A percentile compares a stretch with the other conserved stretches of the same genome.
phyloP scores from a whole-genome alignment of 2,888 invertebrate species.

The Adelognathus sp. region DNA sequence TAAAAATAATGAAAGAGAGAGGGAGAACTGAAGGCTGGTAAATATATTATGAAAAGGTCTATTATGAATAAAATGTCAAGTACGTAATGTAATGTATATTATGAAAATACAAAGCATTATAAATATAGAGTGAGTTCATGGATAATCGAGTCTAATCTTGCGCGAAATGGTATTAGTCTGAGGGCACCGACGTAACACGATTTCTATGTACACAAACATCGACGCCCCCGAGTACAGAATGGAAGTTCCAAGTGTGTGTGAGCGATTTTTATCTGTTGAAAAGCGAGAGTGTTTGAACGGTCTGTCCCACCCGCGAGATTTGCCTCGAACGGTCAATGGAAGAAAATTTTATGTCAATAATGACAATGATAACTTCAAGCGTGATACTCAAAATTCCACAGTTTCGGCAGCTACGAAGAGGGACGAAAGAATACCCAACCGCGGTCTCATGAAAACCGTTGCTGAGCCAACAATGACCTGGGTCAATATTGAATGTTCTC shows the following conservation, averaged over 20 bases:
- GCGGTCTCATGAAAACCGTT: constrained; percentile 33
- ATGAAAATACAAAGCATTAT: constrained; percentile 37
- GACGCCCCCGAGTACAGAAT: too few relatives aligned
- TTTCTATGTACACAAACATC: background rate
- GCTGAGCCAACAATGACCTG: constrained; percentile 55
- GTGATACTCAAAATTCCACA: background rate
- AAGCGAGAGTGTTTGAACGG: too few relatives aligned
- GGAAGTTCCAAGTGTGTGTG: too few relatives aligned
- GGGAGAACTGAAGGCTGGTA: too few relatives aligned
- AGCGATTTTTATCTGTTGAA: too few relatives aligned
- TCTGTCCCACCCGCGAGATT: background rate
- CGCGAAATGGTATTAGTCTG: constrained; percentile 65
- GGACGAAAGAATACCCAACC: constrained; percentile 37
- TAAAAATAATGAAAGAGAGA: too few relatives aligned
- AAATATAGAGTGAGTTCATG: constrained; percentile 68
- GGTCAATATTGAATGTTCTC: constrained; percentile 62
- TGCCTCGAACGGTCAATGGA: background rate
- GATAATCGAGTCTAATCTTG: constrained; percentile 67
- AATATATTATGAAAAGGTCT: too few relatives aligned
- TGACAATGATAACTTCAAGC: background rate
- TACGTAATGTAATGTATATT: background rate
- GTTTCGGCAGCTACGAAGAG: background rate
- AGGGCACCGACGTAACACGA: constrained; percentile 5
- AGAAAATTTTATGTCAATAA: background rate
- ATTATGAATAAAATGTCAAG: background rate